Percentiles rank a stretch among this genome's conserved stretches.
Conservation (phyloP, 2,797 vertebrate species). For the Cyclopterus lumpus region DNA sequence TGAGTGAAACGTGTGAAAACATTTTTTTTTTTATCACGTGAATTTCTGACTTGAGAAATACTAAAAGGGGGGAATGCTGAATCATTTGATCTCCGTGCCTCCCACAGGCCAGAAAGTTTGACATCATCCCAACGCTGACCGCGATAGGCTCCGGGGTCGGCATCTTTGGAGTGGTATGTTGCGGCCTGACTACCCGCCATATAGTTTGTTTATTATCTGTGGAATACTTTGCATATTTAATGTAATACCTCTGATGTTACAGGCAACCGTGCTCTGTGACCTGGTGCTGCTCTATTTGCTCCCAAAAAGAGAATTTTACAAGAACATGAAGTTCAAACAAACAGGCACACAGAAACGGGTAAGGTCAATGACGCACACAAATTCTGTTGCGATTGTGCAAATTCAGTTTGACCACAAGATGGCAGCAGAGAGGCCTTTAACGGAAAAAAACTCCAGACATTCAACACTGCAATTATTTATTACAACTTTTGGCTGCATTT, state of each 20-base stretch:
- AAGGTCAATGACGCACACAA: slow-evolving; percentile 9
- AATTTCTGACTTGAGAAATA: not conserved
- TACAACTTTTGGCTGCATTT: not conserved
- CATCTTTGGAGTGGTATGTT: slow-evolving; percentile 97
- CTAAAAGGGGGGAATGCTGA: fast-evolving
- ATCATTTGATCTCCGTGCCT: not conserved
- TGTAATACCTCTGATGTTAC: slow-evolving; percentile 15
- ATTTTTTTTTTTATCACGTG: not conserved
- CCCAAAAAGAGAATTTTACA: slow-evolving; percentile 93
- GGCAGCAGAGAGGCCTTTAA: slow-evolving; percentile 63
- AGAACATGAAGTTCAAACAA: slow-evolving; percentile 96
- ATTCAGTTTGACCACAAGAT: slow-evolving; percentile 55
- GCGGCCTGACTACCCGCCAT: not conserved
- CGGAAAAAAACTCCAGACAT: not conserved
- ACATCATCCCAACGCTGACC: slow-evolving; percentile 96
- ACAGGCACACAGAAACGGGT: slow-evolving; percentile 77
- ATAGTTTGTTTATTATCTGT: not conserved
- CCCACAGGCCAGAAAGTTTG: slow-evolving; percentile 92
- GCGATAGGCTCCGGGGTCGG: slow-evolving; percentile 97
- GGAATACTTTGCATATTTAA: not conserved
- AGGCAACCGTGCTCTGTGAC: slow-evolving; percentile 98
- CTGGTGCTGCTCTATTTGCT: slow-evolving; percentile 92
- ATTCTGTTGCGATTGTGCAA: not conserved
- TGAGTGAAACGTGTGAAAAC: slow-evolving; percentile 59
- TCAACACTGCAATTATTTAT: not conserved